Conservation (phyloP, 2,113 vertebrate species). For the Perca fluviatilis region DNA sequence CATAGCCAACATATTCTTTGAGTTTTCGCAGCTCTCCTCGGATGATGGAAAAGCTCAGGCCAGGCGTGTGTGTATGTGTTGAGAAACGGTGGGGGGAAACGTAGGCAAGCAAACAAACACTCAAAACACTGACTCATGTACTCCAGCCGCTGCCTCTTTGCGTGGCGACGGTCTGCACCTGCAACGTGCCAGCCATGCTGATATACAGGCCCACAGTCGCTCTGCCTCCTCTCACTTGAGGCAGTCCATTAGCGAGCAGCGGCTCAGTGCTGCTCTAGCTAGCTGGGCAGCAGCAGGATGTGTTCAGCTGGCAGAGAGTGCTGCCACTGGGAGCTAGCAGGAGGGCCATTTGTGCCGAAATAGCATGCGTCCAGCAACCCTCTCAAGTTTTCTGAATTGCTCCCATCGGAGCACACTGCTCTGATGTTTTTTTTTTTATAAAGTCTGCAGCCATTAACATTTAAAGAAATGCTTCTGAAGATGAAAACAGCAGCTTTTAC, state of each 20-base stretch:
- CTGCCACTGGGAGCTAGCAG: conserved; percentile 50
- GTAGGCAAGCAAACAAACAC: conserved; percentile 42
- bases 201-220: conserved; percentile 26
- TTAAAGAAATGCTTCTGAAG: not conserved
- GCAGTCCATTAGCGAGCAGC: conserved; percentile 62
- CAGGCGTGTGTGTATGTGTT: not conserved
- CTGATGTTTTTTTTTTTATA: conserved; percentile 31
- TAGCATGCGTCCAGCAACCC: conserved; percentile 32
- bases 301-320: conserved; percentile 59
- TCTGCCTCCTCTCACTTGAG: conserved; percentile 34
- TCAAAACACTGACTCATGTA: conserved; percentile 40
- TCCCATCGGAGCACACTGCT: conserved; percentile 36
- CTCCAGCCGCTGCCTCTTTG: conserved; percentile 39
- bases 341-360: conserved; percentile 56
- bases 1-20: conserved; percentile 49
- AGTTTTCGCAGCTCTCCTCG: conserved; percentile 28
- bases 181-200: conserved; percentile 36
- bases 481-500: conserved; percentile 18
- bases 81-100: not conserved
- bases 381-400: conserved; percentile 49
- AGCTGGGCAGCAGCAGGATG: conserved; percentile 55
- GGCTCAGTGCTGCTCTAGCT: conserved; percentile 47
- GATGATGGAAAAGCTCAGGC: conserved; percentile 46
- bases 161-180: conserved; percentile 44
- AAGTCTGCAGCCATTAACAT: conserved; percentile 39